Evolutionary conservation across 2,888 invertebrate species (phyloP).

Genomic region (Catocala sponsa): DNA sequence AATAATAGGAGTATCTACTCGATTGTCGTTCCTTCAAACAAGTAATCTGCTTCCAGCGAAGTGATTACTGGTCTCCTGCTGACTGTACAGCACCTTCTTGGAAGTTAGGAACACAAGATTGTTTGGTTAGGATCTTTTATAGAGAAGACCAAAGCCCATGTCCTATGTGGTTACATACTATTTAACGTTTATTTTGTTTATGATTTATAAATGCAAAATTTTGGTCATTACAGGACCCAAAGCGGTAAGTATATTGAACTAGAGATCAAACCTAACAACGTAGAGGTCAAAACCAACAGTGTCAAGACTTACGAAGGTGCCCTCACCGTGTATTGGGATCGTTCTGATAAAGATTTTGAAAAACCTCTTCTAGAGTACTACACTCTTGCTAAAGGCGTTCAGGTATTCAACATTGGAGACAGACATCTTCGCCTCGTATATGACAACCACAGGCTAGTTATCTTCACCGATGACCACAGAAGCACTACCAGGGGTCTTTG

Average conservation of each 20-base stretch:
- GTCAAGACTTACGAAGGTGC: constrained; percentile 70
- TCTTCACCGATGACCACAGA: constrained; percentile 78
- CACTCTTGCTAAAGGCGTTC: constrained; percentile 70
- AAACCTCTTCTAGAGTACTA: constrained; percentile 76
- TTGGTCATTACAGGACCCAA: constrained; percentile 56
- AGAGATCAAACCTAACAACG: constrained; percentile 66
- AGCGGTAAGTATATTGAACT: constrained; percentile 71
- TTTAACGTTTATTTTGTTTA: no score
- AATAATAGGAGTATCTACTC: no score
- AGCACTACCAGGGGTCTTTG: constrained; percentile 89
- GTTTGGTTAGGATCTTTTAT: no score
- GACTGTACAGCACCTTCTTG: no score
- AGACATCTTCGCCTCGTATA: constrained; percentile 83
- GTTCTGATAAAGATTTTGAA: constrained; percentile 57
- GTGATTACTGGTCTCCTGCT: no score
- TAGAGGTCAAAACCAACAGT: constrained; percentile 77
- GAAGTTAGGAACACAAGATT: no score
- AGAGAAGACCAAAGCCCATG: no score
- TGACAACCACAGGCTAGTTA: constrained; percentile 87
- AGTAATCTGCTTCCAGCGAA: no score
- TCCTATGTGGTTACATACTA: no score
- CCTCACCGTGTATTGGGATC: constrained; percentile 76
- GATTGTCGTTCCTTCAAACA: no score
- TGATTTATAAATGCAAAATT: no score
- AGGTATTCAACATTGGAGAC: constrained; percentile 47